Percentiles rank a stretch among this genome's conserved stretches.
Evolutionary conservation across 2,113 vertebrate genomes (phyloP).

Genomic region (Lontra canadensis): DNA sequence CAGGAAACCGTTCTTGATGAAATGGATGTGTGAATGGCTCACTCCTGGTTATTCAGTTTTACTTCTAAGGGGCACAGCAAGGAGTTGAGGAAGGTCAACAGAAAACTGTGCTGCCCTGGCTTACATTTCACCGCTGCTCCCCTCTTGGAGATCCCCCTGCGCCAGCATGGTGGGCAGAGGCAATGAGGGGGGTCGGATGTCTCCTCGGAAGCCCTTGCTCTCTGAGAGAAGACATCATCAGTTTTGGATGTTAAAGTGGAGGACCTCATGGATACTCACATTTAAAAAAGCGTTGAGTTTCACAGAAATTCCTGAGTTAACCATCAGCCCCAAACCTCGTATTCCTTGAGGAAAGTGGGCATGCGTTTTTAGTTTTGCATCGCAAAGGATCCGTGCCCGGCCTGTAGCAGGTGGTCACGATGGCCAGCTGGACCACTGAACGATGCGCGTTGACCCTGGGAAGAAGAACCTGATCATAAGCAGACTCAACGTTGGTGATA

Average conservation of each 20-base stretch:
- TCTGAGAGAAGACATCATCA: rapidly evolving
- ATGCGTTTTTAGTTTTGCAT: not conserved
- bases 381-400: not conserved
- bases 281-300: not conserved
- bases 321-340: not conserved
- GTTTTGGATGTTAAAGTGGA: not conserved
- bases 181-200: rapidly evolving
- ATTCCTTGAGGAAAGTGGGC: not conserved
- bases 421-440: rapidly evolving
- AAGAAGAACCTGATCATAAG: not conserved
- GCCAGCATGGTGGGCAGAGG: rapidly evolving
- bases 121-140: rapidly evolving
- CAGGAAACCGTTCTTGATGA: not conserved
- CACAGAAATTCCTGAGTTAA: not conserved
- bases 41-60: not conserved
- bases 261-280: not conserved
- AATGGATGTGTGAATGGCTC: not conserved
- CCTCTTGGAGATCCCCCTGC: rapidly evolving
- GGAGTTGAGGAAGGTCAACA: not conserved
- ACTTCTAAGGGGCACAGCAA: not conserved
- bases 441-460: not conserved
- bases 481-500: not conserved
- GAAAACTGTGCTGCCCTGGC: rapidly evolving
- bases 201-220: not conserved
- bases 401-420: not conserved